phyloP scores from a whole-genome alignment of 2,113 vertebrate genomes.

The Misgurnus anguillicaudatus region DNA sequence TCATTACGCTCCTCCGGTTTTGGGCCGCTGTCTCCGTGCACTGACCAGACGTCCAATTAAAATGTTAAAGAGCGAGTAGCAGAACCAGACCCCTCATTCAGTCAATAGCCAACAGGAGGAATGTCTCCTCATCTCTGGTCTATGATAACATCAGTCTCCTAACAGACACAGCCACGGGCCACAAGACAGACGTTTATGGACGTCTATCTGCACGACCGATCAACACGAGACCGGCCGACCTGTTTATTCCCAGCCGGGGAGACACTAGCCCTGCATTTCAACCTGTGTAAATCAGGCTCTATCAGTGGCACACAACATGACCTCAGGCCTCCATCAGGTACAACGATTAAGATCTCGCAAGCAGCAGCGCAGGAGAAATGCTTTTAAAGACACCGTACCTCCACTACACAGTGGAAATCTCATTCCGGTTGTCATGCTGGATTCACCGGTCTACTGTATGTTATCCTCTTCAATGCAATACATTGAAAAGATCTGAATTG shows the following conservation, averaged over 20 bases:
- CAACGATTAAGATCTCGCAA: constrained; percentile 30
- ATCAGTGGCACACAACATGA: constrained; percentile 39
- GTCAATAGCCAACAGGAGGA: constrained; percentile 62
- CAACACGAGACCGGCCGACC: constrained; percentile 44
- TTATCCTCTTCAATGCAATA: too few relatives aligned
- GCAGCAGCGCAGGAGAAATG: background rate
- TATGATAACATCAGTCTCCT: constrained; percentile 78
- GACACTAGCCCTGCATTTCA: constrained; percentile 44
- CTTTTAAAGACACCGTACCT: background rate
- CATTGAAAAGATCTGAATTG: too few relatives aligned
- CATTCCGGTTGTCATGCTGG: background rate
- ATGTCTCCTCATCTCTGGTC: constrained; percentile 64
- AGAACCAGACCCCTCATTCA: constrained; percentile 32
- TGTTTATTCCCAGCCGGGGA: constrained; percentile 39
- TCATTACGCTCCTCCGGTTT: constrained; percentile 38
- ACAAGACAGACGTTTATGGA: constrained; percentile 72
- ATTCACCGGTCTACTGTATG: too few relatives aligned
- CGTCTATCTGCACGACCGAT: constrained; percentile 67
- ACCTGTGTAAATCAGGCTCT: constrained; percentile 52
- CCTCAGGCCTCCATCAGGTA: constrained; percentile 37
- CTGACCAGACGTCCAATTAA: constrained; percentile 46
- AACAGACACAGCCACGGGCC: constrained; percentile 66
- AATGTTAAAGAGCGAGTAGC: constrained; percentile 40
- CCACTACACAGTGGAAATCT: background rate
- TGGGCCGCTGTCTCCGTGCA: constrained; percentile 35